phyloP scores from a whole-genome alignment of 2,888 invertebrate species.

The Alsophila aescularia region DNA sequence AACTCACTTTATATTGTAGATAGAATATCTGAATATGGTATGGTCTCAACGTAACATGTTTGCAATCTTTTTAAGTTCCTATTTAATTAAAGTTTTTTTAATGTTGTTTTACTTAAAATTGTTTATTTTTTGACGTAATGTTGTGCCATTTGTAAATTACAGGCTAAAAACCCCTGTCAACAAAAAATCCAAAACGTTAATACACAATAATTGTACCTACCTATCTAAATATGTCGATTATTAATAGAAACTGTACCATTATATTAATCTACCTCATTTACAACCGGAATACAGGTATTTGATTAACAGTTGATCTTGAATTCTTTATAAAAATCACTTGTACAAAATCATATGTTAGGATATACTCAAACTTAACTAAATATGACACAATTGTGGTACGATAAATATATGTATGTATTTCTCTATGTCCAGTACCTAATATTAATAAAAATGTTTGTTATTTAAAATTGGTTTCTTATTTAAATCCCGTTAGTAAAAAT shows the following conservation, averaged over 20 bases:
- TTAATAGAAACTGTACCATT: conserved; percentile 36
- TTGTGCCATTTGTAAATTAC: conserved; percentile 52
- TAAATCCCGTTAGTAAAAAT: not conserved
- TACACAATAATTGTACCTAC: not conserved
- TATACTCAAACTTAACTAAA: conserved; percentile 47
- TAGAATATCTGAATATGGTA: not conserved
- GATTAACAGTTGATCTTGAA: conserved; percentile 46
- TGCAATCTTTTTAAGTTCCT: conserved; percentile 82
- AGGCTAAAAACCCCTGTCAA: not conserved
- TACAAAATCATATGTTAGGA: conserved; percentile 76
- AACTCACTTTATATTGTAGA: not conserved
- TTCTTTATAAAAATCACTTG: conserved; percentile 54
- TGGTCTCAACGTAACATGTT: conserved; percentile 32
- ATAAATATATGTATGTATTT: conserved; percentile 78
- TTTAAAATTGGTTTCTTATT: conserved; percentile 52
- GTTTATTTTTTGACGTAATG: conserved; percentile 59
- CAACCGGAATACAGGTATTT: conserved; percentile 60
- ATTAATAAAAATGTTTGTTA: conserved; percentile 84
- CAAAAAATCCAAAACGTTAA: not conserved
- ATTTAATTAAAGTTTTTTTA: conserved; percentile 64
- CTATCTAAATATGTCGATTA: not conserved
- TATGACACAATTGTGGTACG: conserved; percentile 74
- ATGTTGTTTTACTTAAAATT: conserved; percentile 60
- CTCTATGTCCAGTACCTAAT: conserved; percentile 82
- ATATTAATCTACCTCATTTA: conserved; percentile 72